Base-by-base conservation (phyloP, 1,140 invertebrate genomes). In the Galleria mellonella region DNA sequence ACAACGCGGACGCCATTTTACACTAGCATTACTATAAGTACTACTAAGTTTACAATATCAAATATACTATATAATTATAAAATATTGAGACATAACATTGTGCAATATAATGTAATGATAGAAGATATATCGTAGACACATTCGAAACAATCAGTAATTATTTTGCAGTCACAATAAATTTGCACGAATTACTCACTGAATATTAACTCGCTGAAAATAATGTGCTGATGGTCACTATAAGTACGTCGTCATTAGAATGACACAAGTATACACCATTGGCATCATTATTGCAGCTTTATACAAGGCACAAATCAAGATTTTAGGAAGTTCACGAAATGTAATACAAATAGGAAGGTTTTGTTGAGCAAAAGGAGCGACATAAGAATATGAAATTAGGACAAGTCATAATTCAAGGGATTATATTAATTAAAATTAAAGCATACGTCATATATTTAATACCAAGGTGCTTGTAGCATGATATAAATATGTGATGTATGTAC, bases 11-110 rank as follows among this genome's bases (percentile, higher is more conserved):
- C 14, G 35, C 35, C 32, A 14, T 35, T 35, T 10, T 14, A 35
- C 13, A 37, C 35, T 37, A 37, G 35, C 35, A 37, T 37, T 37
- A 17, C 35, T 40, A 43, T 52, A 49, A 45, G 55, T 57, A 55
- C 57, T 54, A 62, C 55, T 66, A 59, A 40, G 51, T 56, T 55
- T 67, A 68, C 50, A 51, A 51, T 62, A 63, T 64, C 52, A 55
- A 58, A 59, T 59, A 66, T 63, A 63, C 73, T 63, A 56, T 56
- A 71, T 71, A 51, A 62, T 55, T 51, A 83, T 82, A 83, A 83
- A 83, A 82, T 82, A 82, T 83, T 68, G 70, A 84, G 72, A 78
- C 51, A 73, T 82, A 84, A 84, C 81, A 84, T 73, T 79, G 75
- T 83, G 79, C 75, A 76, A 70, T 74, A 79, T 72, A 76, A 61